Evolutionary conservation across 2,113 vertebrate species (phyloP).

Genomic region (Myotis yumanensis): DNA sequence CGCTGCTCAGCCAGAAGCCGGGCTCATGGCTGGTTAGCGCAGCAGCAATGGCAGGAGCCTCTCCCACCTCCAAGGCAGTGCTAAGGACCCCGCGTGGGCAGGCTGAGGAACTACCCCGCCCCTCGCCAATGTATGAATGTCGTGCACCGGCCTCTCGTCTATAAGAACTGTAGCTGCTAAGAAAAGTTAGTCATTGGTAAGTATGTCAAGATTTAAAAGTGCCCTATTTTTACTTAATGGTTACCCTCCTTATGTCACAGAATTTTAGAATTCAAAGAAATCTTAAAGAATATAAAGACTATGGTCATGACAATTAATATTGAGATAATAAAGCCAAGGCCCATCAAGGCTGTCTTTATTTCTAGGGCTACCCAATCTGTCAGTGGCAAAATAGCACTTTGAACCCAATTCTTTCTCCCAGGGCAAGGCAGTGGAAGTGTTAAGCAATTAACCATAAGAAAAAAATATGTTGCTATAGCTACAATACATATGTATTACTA

Average conservation of each 20-base stretch:
- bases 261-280: conserved; percentile 31
- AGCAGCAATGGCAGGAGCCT: too few species aligned
- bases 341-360: neutral
- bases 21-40: too few species aligned
- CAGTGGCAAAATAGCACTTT: neutral
- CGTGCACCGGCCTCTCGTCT: too few species aligned
- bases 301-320: neutral
- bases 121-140: too few species aligned
- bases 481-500: neutral
- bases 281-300: neutral
- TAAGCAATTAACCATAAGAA: neutral
- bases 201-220: neutral
- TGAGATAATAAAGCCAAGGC: conserved; percentile 1
- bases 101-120: too few species aligned
- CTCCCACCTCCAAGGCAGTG: too few species aligned
- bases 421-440: neutral
- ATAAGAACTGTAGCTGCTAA: conserved; percentile 1
- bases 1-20: too few species aligned
- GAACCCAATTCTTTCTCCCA: neutral
- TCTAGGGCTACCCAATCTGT: neutral
- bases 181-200: conserved; percentile 7
- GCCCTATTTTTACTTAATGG: conserved; percentile 1
- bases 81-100: too few species aligned
- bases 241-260: neutral
- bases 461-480: neutral